A percentile compares a stretch with the other conserved stretches of the same genome.
Conservation (phyloP, 35 echinoderm and acorn worm genomes). For the Patiria miniata region DNA sequence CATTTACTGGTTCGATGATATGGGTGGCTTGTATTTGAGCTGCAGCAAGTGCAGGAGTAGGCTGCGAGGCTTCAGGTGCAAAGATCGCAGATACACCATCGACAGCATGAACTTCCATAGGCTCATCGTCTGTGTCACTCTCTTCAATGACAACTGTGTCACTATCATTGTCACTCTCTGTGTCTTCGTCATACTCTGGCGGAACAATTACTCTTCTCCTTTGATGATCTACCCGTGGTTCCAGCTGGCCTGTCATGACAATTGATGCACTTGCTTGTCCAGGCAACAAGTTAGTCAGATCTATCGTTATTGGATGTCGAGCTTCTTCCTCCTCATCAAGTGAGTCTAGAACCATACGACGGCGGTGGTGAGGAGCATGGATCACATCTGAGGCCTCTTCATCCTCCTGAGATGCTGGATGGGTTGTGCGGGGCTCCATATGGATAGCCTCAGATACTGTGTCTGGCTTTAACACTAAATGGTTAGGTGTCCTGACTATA, state of each 20-base stretch:
- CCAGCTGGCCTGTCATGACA: neutral
- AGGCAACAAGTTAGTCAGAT: neutral
- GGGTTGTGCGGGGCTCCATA: neutral
- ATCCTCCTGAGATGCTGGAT: neutral
- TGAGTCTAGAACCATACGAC: neutral
- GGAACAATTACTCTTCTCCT: neutral
- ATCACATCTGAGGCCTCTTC: conserved; percentile 8
- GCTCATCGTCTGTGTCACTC: too few species aligned
- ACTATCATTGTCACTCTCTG: neutral
- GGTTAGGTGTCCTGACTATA: too few species aligned
- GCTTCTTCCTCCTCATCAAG: neutral
- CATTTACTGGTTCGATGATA: too few species aligned
- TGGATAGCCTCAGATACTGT: too few species aligned
- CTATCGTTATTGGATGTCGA: neutral
- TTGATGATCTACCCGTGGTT: neutral
- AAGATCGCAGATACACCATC: too few species aligned
- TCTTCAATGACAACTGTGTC: neutral
- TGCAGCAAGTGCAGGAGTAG: too few species aligned
- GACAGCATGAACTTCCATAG: too few species aligned
- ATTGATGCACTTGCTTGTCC: neutral
- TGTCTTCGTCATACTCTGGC: too few species aligned
- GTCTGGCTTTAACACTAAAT: too few species aligned
- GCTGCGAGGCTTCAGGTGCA: too few species aligned
- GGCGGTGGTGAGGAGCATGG: conserved; percentile 2
- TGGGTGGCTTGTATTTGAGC: too few species aligned